Conservation (phyloP, 2,888 invertebrate genomes). For the Griposia aprilina region DNA sequence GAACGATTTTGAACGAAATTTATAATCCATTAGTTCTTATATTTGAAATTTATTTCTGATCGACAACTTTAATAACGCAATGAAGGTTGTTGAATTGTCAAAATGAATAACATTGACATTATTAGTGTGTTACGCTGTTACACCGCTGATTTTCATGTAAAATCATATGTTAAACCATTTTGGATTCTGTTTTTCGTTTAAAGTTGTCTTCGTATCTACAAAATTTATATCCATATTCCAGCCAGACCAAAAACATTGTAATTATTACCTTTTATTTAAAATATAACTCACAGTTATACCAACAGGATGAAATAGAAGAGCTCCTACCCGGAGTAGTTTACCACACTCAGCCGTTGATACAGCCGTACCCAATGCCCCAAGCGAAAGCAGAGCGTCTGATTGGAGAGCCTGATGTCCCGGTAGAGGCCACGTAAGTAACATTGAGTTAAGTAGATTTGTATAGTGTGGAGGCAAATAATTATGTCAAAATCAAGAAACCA, state of each 20-base stretch:
- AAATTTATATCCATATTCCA: not conserved
- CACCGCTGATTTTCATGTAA: not conserved
- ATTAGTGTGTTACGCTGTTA: not conserved
- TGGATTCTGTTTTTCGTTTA: not conserved
- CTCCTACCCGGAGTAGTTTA: slow-evolving; percentile 90
- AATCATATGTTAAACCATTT: not conserved
- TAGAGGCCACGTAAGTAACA: slow-evolving; percentile 94
- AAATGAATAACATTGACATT: not conserved
- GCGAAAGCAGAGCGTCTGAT: slow-evolving; percentile 93
- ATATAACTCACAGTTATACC: slow-evolving; percentile 30
- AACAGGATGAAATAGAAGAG: slow-evolving; percentile 90
- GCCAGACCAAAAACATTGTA: not conserved
- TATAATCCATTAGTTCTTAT: not conserved
- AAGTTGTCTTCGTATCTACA: not conserved
- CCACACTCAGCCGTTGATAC: slow-evolving; percentile 92
- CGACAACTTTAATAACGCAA: no score
- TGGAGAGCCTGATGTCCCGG: slow-evolving; percentile 93
- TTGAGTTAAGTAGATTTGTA: slow-evolving; percentile 20
- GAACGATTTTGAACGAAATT: not conserved
- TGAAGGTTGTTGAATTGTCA: not conserved
- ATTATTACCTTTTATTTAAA: slow-evolving; percentile 22
- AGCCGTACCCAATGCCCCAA: slow-evolving; percentile 92
- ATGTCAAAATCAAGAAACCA: not conserved
- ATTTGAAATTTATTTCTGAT: no score
- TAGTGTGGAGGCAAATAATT: slow-evolving; percentile 61